These are phyloP conservation scores for Argopecten irradians DNA, from an alignment of 1,140 invertebrate genomes.

Conservation along the genomic window DNA sequence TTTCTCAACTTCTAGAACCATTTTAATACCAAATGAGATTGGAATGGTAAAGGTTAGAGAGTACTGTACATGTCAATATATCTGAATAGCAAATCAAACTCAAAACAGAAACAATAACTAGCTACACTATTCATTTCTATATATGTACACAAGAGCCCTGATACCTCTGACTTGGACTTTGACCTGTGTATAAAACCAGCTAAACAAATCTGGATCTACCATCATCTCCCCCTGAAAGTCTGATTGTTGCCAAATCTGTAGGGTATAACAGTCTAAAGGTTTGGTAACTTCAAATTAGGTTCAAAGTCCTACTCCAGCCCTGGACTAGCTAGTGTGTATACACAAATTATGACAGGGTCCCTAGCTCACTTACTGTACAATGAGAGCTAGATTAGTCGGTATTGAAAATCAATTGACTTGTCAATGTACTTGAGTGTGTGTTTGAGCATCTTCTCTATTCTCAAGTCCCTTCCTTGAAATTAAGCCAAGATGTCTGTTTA, in stretches of 20 bases:
- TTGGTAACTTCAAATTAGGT: neutral
- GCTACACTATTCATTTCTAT: too few relatives aligned
- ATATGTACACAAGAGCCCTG: neutral
- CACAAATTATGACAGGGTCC: neutral
- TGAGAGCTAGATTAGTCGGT: neutral
- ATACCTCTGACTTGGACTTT: neutral
- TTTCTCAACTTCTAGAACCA: too few relatives aligned
- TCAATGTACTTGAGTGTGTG: neutral
- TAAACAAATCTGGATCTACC: neutral
- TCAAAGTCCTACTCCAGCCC: neutral
- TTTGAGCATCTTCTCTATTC: neutral
- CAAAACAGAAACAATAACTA: too few relatives aligned
- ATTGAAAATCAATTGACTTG: constrained; percentile 15
- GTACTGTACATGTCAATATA: too few relatives aligned
- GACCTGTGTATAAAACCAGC: neutral
- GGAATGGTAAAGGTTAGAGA: too few relatives aligned
- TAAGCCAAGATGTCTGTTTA: neutral
- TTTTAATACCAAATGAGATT: too few relatives aligned
- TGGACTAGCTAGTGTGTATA: neutral
- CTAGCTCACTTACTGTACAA: constrained; percentile 1
- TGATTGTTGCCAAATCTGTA: neutral
- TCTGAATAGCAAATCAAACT: too few relatives aligned
- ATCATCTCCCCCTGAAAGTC: neutral
- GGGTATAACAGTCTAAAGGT: neutral
- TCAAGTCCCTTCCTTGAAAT: neutral